Percentiles rank a stretch among this genome's conserved stretches.
Evolutionary conservation across 2,888 invertebrate species (phyloP).

Genomic region (Priapulus caudatus): DNA sequence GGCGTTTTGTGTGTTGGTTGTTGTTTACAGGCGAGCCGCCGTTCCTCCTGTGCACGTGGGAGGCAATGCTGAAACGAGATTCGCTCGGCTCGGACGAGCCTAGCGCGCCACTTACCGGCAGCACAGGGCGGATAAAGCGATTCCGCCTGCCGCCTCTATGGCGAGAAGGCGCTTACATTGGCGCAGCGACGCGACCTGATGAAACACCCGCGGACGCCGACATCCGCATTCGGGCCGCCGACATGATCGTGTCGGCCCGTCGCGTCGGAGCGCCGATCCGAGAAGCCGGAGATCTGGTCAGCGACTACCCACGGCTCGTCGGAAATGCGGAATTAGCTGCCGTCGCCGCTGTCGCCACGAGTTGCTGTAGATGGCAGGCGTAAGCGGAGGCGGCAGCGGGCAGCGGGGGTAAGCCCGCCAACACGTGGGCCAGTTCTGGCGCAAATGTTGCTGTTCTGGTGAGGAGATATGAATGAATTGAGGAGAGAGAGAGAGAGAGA

Average conservation of each 20-base stretch:
- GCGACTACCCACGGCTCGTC: constrained; percentile 4
- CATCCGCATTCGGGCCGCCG: constrained; percentile 50
- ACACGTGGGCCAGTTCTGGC: no score
- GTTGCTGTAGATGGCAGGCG: no score
- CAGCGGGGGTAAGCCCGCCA: no score
- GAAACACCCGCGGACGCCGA: constrained; percentile 50
- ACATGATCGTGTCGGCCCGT: constrained; percentile 34
- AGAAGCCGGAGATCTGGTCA: background rate
- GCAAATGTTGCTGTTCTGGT: no score
- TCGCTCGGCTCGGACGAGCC: constrained; percentile 53
- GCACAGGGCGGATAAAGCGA: constrained; percentile 54
- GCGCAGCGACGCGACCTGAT: constrained; percentile 53
- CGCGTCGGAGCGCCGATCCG: constrained; percentile 18
- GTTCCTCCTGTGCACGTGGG: constrained; percentile 51
- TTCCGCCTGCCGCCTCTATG: constrained; percentile 51
- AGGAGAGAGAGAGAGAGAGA: no score
- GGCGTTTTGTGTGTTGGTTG: no score
- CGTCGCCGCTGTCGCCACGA: no score
- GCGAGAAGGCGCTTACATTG: constrained; percentile 52
- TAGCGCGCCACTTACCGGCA: constrained; percentile 51
- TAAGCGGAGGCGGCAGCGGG: no score
- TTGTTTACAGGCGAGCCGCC: constrained; percentile 49
- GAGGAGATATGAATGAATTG: no score
- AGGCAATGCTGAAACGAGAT: constrained; percentile 50
- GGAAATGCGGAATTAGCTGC: background rate